Conservation (phyloP, 2,797 vertebrate species). For the Gastrophryne carolinensis region DNA sequence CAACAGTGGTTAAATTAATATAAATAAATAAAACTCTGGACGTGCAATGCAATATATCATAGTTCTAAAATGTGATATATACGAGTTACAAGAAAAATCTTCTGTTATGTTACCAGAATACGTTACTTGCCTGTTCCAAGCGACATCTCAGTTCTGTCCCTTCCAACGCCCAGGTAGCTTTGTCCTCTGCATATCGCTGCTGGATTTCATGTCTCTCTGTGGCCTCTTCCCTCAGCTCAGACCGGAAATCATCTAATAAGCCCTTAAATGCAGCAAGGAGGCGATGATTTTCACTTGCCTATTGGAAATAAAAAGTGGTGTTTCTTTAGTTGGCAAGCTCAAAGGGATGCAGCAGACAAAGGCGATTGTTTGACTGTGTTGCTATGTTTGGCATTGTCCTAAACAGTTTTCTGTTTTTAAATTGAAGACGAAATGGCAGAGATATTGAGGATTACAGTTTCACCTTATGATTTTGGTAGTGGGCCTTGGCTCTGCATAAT, state of each 20-base stretch:
- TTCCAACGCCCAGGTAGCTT: slow-evolving; percentile 90
- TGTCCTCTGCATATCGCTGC: slow-evolving; percentile 87
- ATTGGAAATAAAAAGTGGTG: slow-evolving; percentile 14
- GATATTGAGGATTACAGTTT: neutral
- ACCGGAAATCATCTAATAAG: slow-evolving; percentile 88
- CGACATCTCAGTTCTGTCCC: slow-evolving; percentile 84
- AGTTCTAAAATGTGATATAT: too few species aligned
- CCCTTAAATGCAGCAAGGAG: slow-evolving; percentile 81
- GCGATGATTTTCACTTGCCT: slow-evolving; percentile 84
- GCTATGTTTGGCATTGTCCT: too few species aligned
- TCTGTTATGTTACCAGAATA: too few species aligned
- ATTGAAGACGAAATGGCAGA: too few species aligned
- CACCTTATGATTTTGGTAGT: neutral
- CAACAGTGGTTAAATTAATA: too few species aligned
- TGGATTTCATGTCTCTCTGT: slow-evolving; percentile 79
- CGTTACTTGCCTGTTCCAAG: slow-evolving; percentile 84
- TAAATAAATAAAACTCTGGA: too few species aligned
- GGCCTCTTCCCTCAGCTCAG: slow-evolving; percentile 84
- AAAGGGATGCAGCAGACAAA: neutral
- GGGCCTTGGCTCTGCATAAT: too few species aligned
- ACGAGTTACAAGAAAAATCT: too few species aligned
- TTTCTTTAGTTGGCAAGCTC: neutral
- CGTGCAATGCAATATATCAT: too few species aligned
- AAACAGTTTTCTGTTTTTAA: too few species aligned
- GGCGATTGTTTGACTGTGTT: too few species aligned